Evolutionary conservation across 1,140 invertebrate species (phyloP).

Genomic region (Lysiphlebus fabarum): DNA sequence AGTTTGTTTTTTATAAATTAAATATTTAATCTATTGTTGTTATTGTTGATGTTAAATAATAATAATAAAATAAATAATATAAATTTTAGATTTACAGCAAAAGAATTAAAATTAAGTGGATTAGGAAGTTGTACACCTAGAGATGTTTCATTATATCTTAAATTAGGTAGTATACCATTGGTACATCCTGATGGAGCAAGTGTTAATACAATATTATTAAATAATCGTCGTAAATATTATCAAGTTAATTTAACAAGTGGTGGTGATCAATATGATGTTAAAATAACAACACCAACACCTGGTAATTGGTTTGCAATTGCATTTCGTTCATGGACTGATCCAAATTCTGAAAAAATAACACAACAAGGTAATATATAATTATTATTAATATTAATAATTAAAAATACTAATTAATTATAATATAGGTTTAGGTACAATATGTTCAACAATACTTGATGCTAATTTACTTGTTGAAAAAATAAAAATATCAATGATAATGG

Average conservation of each 20-base stretch:
- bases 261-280: conserved; percentile 54
- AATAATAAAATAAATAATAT: too few relatives aligned
- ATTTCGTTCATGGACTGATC: conserved; percentile 72
- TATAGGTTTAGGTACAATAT: conserved; percentile 55
- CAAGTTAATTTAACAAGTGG: conserved; percentile 53
- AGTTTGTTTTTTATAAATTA: conserved; percentile 33
- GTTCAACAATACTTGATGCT: conserved; percentile 59
- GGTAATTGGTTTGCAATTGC: conserved; percentile 78
- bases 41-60: too few relatives aligned
- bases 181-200: conserved; percentile 72
- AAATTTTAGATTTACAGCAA: conserved; percentile 41
- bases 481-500: conserved; percentile 39
- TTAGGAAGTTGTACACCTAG: conserved; percentile 56
- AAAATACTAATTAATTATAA: conserved; percentile 5
- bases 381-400: conserved; percentile 4
- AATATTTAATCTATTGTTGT: not conserved
- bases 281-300: conserved; percentile 63
- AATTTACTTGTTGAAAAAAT: conserved; percentile 55
- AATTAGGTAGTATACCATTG: conserved; percentile 73
- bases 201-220: conserved; percentile 64
- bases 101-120: conserved; percentile 46
- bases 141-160: conserved; percentile 64
- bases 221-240: conserved; percentile 49
- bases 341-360: conserved; percentile 65
- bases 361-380: conserved; percentile 62